phyloP scores from a whole-genome alignment of 2,888 invertebrate species.

The Agrotis segetum region DNA sequence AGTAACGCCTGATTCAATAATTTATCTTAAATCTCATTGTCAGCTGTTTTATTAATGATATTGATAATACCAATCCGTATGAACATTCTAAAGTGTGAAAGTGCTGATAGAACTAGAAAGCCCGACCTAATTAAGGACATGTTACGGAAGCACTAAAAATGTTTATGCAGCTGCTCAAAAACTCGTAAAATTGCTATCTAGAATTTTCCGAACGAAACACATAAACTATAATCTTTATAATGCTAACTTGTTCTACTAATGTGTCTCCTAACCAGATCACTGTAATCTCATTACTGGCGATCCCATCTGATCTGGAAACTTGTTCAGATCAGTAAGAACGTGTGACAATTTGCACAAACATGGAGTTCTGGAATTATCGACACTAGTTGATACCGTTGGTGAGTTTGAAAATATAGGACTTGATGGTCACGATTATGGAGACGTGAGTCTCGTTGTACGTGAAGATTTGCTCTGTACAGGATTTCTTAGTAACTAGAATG shows the following conservation, averaged over 20 bases:
- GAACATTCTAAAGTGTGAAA: too few relatives aligned
- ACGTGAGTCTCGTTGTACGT: slow-evolving; percentile 4
- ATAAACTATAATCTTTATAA: slow-evolving; percentile 11
- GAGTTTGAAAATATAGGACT: slow-evolving; percentile 8
- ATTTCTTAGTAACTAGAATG: not conserved
- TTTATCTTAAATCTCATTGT: too few relatives aligned
- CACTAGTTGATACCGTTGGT: slow-evolving; percentile 1
- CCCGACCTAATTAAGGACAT: too few relatives aligned
- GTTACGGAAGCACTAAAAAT: too few relatives aligned
- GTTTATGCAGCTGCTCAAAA: not conserved
- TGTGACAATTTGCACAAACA: slow-evolving; percentile 58
- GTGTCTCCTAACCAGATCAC: slow-evolving; percentile 29
- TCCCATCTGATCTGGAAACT: slow-evolving; percentile 9
- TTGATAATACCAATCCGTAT: too few relatives aligned
- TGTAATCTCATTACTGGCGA: slow-evolving; percentile 30
- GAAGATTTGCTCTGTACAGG: not conserved
- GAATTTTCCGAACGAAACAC: not conserved
- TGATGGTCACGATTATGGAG: slow-evolving; percentile 2
- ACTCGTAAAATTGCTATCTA: slow-evolving; percentile 13
- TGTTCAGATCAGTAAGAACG: slow-evolving; percentile 29
- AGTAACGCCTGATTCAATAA: too few relatives aligned
- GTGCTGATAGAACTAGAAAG: too few relatives aligned
- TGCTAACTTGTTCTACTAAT: slow-evolving; percentile 14
- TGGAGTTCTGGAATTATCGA: slow-evolving; percentile 26
- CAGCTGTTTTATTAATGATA: too few relatives aligned